Base-by-base conservation (phyloP, 2,113 vertebrate genomes). In the Myotis davidii region DNA sequence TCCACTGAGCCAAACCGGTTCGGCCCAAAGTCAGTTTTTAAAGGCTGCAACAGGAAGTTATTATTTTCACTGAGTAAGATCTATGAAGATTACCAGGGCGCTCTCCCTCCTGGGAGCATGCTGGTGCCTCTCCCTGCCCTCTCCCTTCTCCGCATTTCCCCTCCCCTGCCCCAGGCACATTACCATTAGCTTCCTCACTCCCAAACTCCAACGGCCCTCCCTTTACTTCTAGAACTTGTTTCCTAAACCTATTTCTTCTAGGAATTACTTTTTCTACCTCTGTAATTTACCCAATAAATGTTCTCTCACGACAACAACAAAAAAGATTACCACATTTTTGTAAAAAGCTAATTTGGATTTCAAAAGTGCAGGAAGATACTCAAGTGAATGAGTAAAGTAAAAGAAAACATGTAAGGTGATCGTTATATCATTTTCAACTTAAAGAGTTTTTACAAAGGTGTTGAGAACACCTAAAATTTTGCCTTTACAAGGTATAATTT, bases 271-370 rank as follows among this genome's bases (percentile, higher is more conserved):
- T 61, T 27, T 61, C 56, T 61, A 27, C 23, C 56, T 61, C 23
- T 61, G 56, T 61, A 61, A 61, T 61, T 61, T 61, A 61, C 23
- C 23, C 23, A 61, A 61, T 61, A 61, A 61, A 61, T 61, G 56
- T 11, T 61, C 23, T 27, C 56, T 61, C 10, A 61, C 9, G 9
- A 59, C 23, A 61, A 27, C 56, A 61, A 61, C 56, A 61, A 61
- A 61, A 59, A 87, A 87, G n/a, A 73, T 89, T 85, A 85, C 50
- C 4, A 16, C 32, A 90, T 54, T 92, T 93, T 92, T 77, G 34
- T 85, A 82, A 95, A 94, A 93, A 92, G 45, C 39, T 85, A 94
- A 90, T 88, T 84, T 94, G 69, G 25, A 18, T 76, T 96, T 95
- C 61, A 61, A 87, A 92, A 94, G 17, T 93, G 5, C 59, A 94